Percentiles rank a stretch among this genome's conserved stretches.
Evolutionary conservation across 2,888 invertebrate genomes (phyloP).

Genomic region (Tolmerus cingulatus): DNA sequence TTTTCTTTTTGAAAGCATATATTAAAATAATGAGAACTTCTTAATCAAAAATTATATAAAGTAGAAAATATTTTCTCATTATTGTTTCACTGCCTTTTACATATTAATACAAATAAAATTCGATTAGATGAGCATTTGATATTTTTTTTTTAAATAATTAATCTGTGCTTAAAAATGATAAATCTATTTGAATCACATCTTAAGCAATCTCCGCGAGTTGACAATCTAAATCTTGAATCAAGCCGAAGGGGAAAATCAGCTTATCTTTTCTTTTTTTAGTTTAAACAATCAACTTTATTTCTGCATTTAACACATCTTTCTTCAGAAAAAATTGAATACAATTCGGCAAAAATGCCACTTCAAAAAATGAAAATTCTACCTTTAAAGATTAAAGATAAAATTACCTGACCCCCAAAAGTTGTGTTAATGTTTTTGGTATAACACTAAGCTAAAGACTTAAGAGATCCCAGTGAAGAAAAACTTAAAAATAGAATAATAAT

Average conservation of each 20-base stretch:
- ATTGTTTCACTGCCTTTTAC: background rate
- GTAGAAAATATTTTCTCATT: background rate
- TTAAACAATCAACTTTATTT: background rate
- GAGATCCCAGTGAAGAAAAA: background rate
- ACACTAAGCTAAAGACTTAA: background rate
- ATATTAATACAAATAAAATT: background rate
- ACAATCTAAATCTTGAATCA: background rate
- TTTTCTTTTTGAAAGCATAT: background rate
- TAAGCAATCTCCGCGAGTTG: background rate
- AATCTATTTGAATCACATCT: background rate
- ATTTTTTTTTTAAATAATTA: background rate
- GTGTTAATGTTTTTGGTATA: background rate
- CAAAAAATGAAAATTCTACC: background rate
- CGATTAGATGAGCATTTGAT: background rate
- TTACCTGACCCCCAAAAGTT: background rate
- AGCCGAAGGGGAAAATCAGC: background rate
- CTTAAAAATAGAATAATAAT: background rate
- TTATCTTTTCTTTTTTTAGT: background rate
- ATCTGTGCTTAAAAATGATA: background rate
- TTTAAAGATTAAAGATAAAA: background rate
- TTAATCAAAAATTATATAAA: background rate
- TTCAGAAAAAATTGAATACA: background rate
- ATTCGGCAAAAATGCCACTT: background rate
- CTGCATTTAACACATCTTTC: no score
- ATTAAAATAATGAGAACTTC: background rate